Conservation (phyloP, 2,113 vertebrate species). For the Lepidothrix coronata region DNA sequence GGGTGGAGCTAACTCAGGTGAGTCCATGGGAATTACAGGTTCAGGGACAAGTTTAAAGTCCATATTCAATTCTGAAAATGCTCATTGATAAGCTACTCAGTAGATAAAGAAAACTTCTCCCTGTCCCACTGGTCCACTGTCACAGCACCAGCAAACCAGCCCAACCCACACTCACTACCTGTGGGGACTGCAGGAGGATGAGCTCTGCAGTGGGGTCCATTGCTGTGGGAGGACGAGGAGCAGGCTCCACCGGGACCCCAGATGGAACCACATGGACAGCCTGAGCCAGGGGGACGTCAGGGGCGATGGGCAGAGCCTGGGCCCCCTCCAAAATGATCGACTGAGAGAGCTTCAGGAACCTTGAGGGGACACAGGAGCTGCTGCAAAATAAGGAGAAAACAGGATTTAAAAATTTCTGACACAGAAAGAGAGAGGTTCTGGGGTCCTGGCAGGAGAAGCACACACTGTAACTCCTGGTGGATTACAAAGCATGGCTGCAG, state of each 20-base stretch:
- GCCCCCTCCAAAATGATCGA: constrained; percentile 84
- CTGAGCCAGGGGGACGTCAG: constrained; percentile 70
- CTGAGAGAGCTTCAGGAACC: constrained; percentile 88
- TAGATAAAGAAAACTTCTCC: background rate
- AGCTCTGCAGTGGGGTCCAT: constrained; percentile 78
- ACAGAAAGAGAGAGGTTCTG: background rate
- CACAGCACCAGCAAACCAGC: background rate
- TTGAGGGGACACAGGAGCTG: constrained; percentile 83
- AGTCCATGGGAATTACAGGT: background rate
- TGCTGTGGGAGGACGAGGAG: constrained; percentile 72
- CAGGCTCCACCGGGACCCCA: constrained; percentile 31
- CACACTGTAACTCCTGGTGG: accelerated
- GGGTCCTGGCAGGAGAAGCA: background rate
- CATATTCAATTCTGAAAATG: background rate
- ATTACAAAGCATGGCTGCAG: background rate
- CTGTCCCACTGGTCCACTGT: background rate
- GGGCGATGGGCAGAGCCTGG: constrained; percentile 74
- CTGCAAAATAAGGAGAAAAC: constrained; percentile 40
- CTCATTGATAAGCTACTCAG: background rate
- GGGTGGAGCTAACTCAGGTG: background rate
- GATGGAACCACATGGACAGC: constrained; percentile 42
- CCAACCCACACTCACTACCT: constrained; percentile 68
- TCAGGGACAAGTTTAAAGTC: background rate
- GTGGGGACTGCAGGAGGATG: constrained; percentile 80
- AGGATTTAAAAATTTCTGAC: background rate